Base-by-base conservation (phyloP, 2,113 vertebrate species). In the Sinocyclocheilus anophthalmus region DNA sequence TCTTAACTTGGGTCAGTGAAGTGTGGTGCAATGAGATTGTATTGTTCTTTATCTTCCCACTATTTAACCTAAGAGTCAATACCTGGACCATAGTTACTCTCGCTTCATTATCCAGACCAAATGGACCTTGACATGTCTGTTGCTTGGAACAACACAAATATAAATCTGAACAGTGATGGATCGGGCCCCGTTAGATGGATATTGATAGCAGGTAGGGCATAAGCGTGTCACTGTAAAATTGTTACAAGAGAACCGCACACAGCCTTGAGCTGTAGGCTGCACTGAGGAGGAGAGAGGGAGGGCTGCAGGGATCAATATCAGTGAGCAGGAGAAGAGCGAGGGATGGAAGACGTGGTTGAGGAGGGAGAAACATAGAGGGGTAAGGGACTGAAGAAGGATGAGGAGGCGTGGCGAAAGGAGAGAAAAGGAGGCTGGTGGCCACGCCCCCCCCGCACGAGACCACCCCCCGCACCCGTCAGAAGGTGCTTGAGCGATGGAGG, bases 281-380 rank as follows among this genome's bases (percentile, higher is more conserved):
- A 33, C 53, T 48, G 59, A 76, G 87, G 78, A 42, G 45, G 70
- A 57, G 63, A 63, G 80, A 81, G 53, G 65, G 63, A 57, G 63
- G 75, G 45, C 76, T 73, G 88, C 88, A 84, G 88, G 93, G 93
- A 95, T 94, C 94, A 90, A 94, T 95, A 94, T 93, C 90, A 93
- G 91, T 91, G 92, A 91, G 91, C 90, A 92, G 91, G 91, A 91
- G 86, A 59, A 33, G 42, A 42, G 42, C 42, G 42, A 42, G 42
- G 42, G 8, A 42, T 42, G 42, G 6, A 42, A 42, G 79, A 90
- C 91, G 91, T 26, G 55, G 26, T 48, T 48, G 55, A 63, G 79
- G 50, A 70, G 79, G 48, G 37, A 79, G 53, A 88, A 83, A 88
- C 92, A 30, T 30, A 92, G 91, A 91, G 89, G 92, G 93, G 93